These are phyloP conservation scores for Lottia gigantea DNA, from an alignment of 2,888 invertebrate species.

Conservation along the genomic window DNA sequence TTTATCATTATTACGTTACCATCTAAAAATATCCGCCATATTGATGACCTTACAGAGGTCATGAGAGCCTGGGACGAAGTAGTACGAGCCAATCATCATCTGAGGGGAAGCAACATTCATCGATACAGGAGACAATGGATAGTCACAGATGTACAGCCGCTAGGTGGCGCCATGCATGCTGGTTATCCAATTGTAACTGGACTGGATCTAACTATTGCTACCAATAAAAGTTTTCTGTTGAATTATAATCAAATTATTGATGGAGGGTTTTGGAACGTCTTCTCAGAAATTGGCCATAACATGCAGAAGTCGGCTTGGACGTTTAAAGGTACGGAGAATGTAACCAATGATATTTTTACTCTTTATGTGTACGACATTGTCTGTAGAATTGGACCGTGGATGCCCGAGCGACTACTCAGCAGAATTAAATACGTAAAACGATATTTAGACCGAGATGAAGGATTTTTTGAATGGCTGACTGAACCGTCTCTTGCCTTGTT, in stretches of 20 bases:
- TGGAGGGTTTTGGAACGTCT: neutral
- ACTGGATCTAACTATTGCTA: neutral
- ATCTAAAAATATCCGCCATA: neutral
- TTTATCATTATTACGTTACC: neutral
- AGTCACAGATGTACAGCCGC: neutral
- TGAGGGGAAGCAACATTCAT: neutral
- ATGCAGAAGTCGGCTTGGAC: neutral
- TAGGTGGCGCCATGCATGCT: neutral
- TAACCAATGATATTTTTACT: neutral
- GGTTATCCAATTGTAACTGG: conserved; percentile 5
- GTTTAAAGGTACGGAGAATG: neutral
- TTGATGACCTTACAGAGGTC: neutral
- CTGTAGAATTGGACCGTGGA: neutral
- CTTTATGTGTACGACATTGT: neutral
- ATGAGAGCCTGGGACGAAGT: neutral
- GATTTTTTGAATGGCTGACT: neutral
- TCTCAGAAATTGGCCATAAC: neutral
- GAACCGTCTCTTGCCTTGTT: neutral
- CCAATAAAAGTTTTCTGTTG: neutral
- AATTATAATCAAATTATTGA: neutral
- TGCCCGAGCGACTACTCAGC: neutral
- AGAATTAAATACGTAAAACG: neutral
- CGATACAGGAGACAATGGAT: neutral
- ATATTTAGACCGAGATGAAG: neutral
- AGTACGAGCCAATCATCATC: neutral